Percentiles rank a stretch among this genome's conserved stretches.
Conservation (phyloP, 1,140 invertebrate species). For the Helicoverpa zea region DNA sequence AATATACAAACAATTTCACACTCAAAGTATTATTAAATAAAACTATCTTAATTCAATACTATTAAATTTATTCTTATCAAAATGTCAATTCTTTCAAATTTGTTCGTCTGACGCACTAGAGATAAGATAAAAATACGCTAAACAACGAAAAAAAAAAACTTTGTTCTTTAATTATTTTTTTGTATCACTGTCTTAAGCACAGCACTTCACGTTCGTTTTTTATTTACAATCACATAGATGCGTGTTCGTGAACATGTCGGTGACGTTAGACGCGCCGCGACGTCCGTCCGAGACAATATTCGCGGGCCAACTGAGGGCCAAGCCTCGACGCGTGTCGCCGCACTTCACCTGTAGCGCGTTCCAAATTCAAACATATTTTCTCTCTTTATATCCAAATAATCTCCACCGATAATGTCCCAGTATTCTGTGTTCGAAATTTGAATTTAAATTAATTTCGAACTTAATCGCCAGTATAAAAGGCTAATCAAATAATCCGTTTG, state of each 20-base stretch:
- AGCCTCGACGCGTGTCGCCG: neutral
- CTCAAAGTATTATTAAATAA: slow-evolving; percentile 16
- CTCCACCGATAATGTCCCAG: slow-evolving; percentile 17
- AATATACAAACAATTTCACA: slow-evolving; percentile 19
- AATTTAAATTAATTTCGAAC: neutral
- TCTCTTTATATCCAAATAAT: slow-evolving; percentile 32
- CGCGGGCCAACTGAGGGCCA: slow-evolving; percentile 34
- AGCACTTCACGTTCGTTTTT: slow-evolving; percentile 40
- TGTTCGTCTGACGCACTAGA: slow-evolving; percentile 17
- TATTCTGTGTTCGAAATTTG: slow-evolving; percentile 1
- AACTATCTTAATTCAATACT: slow-evolving; percentile 14
- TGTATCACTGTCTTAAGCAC: slow-evolving; percentile 36
- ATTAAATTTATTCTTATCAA: slow-evolving; percentile 34
- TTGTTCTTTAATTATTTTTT: slow-evolving; percentile 12
- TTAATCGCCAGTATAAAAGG: neutral
- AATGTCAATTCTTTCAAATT: slow-evolving; percentile 25
- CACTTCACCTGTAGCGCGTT: slow-evolving; percentile 36
- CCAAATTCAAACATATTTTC: slow-evolving; percentile 5
- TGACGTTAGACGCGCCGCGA: slow-evolving; percentile 6
- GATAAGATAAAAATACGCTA: slow-evolving; percentile 38
- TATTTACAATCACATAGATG: slow-evolving; percentile 30
- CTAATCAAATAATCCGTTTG: neutral
- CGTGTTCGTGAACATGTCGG: slow-evolving; percentile 36
- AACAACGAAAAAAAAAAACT: slow-evolving; percentile 9
- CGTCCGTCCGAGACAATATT: slow-evolving; percentile 30